Conservation (phyloP, 2,888 invertebrate genomes). For the Biston stratarius region DNA sequence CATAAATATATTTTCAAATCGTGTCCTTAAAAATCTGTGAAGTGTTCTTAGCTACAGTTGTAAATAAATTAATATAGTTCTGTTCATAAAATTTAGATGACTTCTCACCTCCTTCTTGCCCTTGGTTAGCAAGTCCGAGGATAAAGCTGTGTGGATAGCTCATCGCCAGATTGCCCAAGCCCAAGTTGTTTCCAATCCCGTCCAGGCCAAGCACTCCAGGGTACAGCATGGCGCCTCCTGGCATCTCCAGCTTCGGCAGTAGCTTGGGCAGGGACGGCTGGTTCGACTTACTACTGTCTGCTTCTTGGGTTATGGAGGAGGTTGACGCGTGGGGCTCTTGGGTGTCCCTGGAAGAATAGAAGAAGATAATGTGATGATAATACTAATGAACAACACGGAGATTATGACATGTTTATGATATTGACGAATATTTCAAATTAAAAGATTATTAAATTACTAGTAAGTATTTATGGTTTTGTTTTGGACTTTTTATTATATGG, state of each 20-base stretch:
- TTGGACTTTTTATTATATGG: too few relatives aligned
- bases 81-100: neutral
- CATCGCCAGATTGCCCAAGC: conserved; percentile 78
- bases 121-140: conserved; percentile 80
- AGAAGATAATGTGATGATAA: neutral
- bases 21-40: too few relatives aligned
- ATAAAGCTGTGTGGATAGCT: conserved; percentile 82
- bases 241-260: conserved; percentile 75
- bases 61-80: too few relatives aligned
- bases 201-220: conserved; percentile 75
- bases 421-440: too few relatives aligned
- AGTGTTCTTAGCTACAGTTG: too few relatives aligned
- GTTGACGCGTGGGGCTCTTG: conserved; percentile 73
- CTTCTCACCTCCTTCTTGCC: conserved; percentile 76
- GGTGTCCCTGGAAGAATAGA: conserved; percentile 59
- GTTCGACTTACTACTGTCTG: conserved; percentile 71
- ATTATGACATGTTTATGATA: too few relatives aligned
- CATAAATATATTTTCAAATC: too few relatives aligned
- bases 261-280: conserved; percentile 68
- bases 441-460: too few relatives aligned
- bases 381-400: neutral
- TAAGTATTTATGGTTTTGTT: too few relatives aligned
- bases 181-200: conserved; percentile 72
- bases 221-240: conserved; percentile 81
- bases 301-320: conserved; percentile 72